Percentiles rank a stretch among this genome's conserved stretches.
These are phyloP conservation scores for Thereuonema tuberculata DNA, from an alignment of 1,140 invertebrate species.

Conservation along the genomic window DNA sequence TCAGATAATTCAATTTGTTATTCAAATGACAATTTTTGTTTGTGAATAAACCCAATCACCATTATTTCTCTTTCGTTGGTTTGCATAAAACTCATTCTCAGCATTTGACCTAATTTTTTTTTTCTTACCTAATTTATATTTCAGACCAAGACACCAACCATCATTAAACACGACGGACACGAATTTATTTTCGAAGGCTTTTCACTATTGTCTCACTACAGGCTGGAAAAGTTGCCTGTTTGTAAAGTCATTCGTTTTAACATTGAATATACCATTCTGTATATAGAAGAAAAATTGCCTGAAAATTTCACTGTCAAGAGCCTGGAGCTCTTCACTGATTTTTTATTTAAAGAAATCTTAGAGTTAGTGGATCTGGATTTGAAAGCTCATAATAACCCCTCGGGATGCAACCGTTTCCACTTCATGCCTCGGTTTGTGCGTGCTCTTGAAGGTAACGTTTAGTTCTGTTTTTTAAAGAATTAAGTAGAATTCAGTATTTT, in stretches of 20 bases:
- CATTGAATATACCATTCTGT: constrained; percentile 89
- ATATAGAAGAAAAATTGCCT: constrained; percentile 80
- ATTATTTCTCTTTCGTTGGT: no score
- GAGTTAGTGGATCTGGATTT: constrained; percentile 88
- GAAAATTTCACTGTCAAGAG: constrained; percentile 88
- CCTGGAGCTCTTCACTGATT: constrained; percentile 74
- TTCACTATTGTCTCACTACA: constrained; percentile 89
- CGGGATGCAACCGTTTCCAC: constrained; percentile 79
- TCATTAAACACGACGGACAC: constrained; percentile 83
- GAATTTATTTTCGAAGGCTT: constrained; percentile 98
- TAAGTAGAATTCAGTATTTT: neutral
- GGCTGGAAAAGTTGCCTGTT: constrained; percentile 66
- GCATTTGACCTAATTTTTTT: no score
- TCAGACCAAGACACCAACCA: constrained; percentile 76
- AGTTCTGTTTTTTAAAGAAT: neutral
- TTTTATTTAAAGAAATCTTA: constrained; percentile 75
- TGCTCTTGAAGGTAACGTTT: constrained; percentile 46
- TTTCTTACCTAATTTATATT: no score
- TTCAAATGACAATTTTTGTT: no score
- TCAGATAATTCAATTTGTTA: no score
- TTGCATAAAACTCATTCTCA: no score
- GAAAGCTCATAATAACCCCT: constrained; percentile 47
- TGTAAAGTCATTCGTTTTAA: constrained; percentile 92
- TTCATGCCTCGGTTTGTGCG: constrained; percentile 91
- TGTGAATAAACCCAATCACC: no score